phyloP scores from a whole-genome alignment of 2,113 vertebrate genomes.

The Heterotilapia buettikoferi region DNA sequence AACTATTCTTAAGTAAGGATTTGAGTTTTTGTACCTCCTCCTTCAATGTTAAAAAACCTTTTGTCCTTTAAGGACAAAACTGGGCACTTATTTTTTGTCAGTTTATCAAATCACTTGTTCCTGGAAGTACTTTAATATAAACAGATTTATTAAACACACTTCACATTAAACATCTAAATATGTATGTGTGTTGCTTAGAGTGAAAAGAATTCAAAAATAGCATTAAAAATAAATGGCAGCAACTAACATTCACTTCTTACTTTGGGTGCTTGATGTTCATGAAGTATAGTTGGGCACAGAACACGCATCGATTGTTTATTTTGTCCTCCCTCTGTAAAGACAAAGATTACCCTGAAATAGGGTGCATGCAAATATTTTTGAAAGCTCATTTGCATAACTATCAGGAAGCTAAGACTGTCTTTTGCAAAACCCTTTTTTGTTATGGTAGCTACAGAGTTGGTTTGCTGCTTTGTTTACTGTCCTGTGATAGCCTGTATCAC shows the following conservation, averaged over 20 bases:
- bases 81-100: neutral
- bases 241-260: neutral
- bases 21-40: neutral
- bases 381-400: neutral
- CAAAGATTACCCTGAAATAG: neutral
- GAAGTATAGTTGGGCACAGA: neutral
- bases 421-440: neutral
- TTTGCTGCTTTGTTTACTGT: neutral
- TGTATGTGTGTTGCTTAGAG: neutral
- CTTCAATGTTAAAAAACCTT: rapidly evolving
- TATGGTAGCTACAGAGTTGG: neutral
- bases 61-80: neutral
- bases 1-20: neutral
- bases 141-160: neutral
- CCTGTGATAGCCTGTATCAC: neutral
- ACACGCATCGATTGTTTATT: neutral
- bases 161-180: neutral
- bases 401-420: neutral
- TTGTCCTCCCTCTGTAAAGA: neutral
- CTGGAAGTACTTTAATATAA: neutral
- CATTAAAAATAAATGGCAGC: neutral
- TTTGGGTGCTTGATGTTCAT: neutral
- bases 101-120: neutral
- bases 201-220: neutral
- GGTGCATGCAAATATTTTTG: neutral